Base-by-base conservation (phyloP, 2,888 invertebrate genomes). In the Colletes collaris region DNA sequence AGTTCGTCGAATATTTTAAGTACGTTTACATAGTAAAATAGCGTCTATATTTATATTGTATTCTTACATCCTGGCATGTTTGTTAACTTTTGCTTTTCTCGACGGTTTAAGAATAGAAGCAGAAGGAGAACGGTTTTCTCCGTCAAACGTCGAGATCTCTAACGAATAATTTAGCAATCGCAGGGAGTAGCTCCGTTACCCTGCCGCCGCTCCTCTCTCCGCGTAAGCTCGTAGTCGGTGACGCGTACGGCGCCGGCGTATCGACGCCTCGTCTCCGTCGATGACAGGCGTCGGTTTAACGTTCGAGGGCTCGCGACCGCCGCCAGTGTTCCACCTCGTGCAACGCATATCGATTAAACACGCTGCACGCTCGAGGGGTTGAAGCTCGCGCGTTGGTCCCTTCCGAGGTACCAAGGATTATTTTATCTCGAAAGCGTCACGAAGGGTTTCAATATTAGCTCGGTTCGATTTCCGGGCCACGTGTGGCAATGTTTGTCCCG, bases 171-270 rank as follows among this genome's bases (percentile, higher is more conserved):
- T 40, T 40, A 4, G 3, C 40, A 27, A 27, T 40, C 40, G 40
- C 7, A 16, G 6, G 5, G 19, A 3, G 56, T 16, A 35, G 4
- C 53, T 56, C 46, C 37, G 37, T 64, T 37, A 8, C 60, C 3
- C 11, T 19, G 75, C 40, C 53, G 44, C 40, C 53, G 44, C 19
- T 27, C 46, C 6, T 7, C 49, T 4, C 52, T 10, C 59, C 37
- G 65, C 64, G 77, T 77, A 77, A 69, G 64, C 60, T 60, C 55
- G 27, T 37, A 49, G 53, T 35, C 53, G 77, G 37, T 79, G 79
- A 80, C 79, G 80, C 64, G 44, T 7, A n/a, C 59, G 59, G 69
- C 79, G 69, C 74, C 79, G 52, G 64, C 80, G 78, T 70, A 78
- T 13, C 50, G 71, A 60, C 72, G 79, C 55, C 53, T 40, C 35